Conservation (phyloP, 2,888 invertebrate species). For the Aphidoletes aphidimyza region DNA sequence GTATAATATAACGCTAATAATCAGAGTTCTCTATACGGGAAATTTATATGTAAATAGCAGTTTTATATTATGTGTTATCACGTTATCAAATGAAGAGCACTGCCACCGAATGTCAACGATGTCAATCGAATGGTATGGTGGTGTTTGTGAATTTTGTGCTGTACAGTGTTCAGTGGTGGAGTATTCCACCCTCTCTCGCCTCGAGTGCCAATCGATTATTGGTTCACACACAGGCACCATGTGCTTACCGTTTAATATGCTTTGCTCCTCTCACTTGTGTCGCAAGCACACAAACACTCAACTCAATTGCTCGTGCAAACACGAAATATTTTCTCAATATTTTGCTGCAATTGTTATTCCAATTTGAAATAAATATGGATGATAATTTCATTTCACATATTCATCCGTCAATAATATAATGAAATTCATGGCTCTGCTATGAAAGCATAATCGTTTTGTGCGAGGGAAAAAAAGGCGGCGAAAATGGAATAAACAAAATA, state of each 20-base stretch:
- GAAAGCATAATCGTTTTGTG: too few species aligned
- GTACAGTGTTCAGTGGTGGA: too few species aligned
- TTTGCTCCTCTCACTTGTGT: background rate
- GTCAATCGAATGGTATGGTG: background rate
- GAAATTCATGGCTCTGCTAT: slow-evolving; percentile 1
- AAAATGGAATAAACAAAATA: too few species aligned
- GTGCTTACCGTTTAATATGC: background rate
- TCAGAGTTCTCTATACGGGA: slow-evolving; percentile 28
- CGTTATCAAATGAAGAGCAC: slow-evolving; percentile 30
- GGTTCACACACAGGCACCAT: background rate
- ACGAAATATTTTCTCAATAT: background rate
- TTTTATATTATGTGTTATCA: slow-evolving; percentile 21
- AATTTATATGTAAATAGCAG: slow-evolving; percentile 38
- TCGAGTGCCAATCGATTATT: slow-evolving; percentile 26
- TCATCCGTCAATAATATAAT: background rate
- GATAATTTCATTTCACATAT: background rate
- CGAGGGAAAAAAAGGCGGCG: too few species aligned
- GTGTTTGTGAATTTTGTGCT: too few species aligned
- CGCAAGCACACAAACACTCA: background rate
- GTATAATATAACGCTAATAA: slow-evolving; percentile 45
- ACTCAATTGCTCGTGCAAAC: background rate
- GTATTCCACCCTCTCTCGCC: background rate
- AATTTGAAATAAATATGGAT: background rate
- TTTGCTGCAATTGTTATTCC: background rate
- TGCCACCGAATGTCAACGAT: slow-evolving; percentile 8